Evolutionary conservation across 1,140 invertebrate genomes (phyloP).

Genomic region (Prorops nasuta): DNA sequence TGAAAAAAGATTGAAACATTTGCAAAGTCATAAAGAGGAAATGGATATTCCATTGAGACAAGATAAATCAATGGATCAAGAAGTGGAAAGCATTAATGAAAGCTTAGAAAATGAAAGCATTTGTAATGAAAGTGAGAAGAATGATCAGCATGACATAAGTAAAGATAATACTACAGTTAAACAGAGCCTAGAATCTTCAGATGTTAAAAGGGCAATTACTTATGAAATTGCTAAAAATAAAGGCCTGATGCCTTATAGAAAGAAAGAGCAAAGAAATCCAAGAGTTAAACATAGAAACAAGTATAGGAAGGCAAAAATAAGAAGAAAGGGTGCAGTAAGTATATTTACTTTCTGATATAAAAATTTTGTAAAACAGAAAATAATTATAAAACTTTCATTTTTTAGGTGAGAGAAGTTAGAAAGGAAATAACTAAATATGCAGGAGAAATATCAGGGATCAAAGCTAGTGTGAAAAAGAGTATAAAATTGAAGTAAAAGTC

Average conservation of each 20-base stretch:
- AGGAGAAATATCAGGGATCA: slow-evolving; percentile 91
- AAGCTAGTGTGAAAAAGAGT: slow-evolving; percentile 79
- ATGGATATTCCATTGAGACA: no score
- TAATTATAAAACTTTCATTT: slow-evolving; percentile 24
- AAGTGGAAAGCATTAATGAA: slow-evolving; percentile 12
- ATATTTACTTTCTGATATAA: slow-evolving; percentile 10
- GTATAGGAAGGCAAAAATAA: slow-evolving; percentile 84
- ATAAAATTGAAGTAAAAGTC: slow-evolving; percentile 73
- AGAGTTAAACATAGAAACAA: slow-evolving; percentile 91
- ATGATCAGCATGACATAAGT: slow-evolving; percentile 31
- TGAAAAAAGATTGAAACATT: slow-evolving; percentile 47
- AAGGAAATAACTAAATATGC: slow-evolving; percentile 78
- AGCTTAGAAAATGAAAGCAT: slow-evolving; percentile 13
- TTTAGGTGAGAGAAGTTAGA: slow-evolving; percentile 72
- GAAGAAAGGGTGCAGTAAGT: slow-evolving; percentile 82
- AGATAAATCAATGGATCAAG: slow-evolving; percentile 1
- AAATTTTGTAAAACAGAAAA: neutral
- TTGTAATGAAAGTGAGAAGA: slow-evolving; percentile 2
- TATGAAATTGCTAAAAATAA: slow-evolving; percentile 95
- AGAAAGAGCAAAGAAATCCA: slow-evolving; percentile 90
- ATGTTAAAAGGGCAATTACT: slow-evolving; percentile 77
- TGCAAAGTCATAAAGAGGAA: slow-evolving; percentile 13
- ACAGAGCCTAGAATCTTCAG: slow-evolving; percentile 34
- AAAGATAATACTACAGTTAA: neutral
- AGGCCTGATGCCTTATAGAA: slow-evolving; percentile 83